Evolutionary conservation across 2,888 invertebrate genomes (phyloP), one percentile per base, ranked within the genome.

Genomic region (Onchidella celtica): DNA sequence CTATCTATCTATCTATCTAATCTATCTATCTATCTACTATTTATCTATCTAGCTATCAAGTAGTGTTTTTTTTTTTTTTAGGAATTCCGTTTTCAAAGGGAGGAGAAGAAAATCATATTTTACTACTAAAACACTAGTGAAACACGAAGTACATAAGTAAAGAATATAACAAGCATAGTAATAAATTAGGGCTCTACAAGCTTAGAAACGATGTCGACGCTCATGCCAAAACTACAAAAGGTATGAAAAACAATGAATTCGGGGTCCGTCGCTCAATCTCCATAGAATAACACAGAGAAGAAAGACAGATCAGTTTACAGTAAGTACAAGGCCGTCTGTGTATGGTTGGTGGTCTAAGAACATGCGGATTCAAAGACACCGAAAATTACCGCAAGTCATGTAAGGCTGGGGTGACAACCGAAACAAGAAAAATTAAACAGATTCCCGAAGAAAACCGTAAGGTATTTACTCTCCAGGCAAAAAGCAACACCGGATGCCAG

Each of bases 371-470:
- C 59, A 59, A 59, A 59, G 59, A 59, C 59, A 59, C 59, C 59
- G 59, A 59, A 59, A 59, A 59, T 59, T 59, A 59, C 59, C 59
- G 59, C 17, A 59, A n/a, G 59, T 59, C 59, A 59, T 59, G 24
- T 24, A 59, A n/a, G 59, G n/a, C 24, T n/a, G 24, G 59, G 59
- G 47, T 17, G 9, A 6, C 47, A 6, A 17, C 17, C 21, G 59
- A n/a, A 59, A 14, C 17, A 24, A 59, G 24, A 59, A 59, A 59
- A 59, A 59, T 59, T 59, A 59, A 59, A 59, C 59, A 59, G 59
- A 59, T 59, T 59, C 59, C 59, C 59, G 59, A 59, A 59, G 17
- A 59, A 59, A 59, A 59, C 59, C 59, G 59, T 59, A 59, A 4
- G 4, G 59, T 59, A 59, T 59, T 59, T 59, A 59, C n/a, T 59